These are phyloP conservation scores for Endomychus coccineus DNA, from an alignment of 2,888 invertebrate species.

Conservation along the genomic window DNA sequence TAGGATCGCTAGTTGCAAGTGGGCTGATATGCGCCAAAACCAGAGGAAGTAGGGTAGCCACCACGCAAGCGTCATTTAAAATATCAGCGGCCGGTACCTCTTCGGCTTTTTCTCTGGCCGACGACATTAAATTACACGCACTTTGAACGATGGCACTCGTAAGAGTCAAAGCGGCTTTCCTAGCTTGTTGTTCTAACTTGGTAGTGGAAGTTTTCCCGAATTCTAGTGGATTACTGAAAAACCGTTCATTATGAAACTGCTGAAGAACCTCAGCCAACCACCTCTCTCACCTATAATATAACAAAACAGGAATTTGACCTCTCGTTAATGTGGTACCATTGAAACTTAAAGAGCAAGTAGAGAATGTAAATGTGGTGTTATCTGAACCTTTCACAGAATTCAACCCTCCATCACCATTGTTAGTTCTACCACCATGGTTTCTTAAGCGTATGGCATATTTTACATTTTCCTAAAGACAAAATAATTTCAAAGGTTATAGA, in stretches of 20 bases:
- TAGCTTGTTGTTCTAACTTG: conserved; percentile 49
- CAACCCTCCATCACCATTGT: conserved; percentile 90
- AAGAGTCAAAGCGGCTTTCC: conserved; percentile 66
- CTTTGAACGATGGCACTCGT: conserved; percentile 71
- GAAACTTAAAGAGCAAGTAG: conserved; percentile 85
- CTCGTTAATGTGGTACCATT: conserved; percentile 94
- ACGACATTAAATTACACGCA: conserved; percentile 66
- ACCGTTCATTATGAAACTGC: too few relatives aligned
- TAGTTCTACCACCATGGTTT: conserved; percentile 86
- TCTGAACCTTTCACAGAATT: conserved; percentile 86
- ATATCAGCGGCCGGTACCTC: conserved; percentile 51
- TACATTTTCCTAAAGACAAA: conserved; percentile 59
- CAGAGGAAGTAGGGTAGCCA: conserved; percentile 74
- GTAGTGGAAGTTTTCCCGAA: conserved; percentile 37
- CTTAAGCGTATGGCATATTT: conserved; percentile 84
- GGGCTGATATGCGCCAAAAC: conserved; percentile 81
- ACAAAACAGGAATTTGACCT: conserved; percentile 89
- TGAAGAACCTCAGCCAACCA: too few relatives aligned
- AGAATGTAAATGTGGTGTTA: conserved; percentile 84
- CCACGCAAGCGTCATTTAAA: conserved; percentile 52
- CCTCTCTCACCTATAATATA: conserved; percentile 69
- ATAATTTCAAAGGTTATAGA: conserved; percentile 1
- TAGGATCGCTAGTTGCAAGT: conserved; percentile 72
- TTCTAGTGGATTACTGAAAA: conserved; percentile 39
- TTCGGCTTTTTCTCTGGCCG: conserved; percentile 64